Base-by-base conservation (phyloP, 64 coral and sea anemone genomes). In the Cladopsammia gracilis region DNA sequence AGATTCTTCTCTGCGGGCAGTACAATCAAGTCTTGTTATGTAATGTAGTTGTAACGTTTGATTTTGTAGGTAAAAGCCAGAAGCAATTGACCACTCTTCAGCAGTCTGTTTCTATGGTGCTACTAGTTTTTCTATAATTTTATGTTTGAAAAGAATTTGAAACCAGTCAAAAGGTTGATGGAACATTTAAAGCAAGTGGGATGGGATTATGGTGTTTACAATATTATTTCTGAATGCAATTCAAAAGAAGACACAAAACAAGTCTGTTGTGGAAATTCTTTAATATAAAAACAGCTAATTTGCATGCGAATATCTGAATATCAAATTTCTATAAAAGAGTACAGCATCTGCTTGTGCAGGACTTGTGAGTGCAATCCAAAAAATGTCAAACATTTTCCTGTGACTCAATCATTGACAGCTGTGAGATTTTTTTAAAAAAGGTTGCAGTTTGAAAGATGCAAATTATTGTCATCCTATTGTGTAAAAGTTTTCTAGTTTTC, bases 301-400 rank as follows among this genome's bases (percentile, higher is more conserved):
- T 79, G 18, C 80, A 67, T 48, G 62, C 61, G 51, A 84, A 84
- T 83, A 80, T 80, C 77, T 43, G 26, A 73, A 80, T 80, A 67
- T 84, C 80, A 84, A 84, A 67, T 84, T 84, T 84, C 47, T 84
- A 84, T 67, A 84, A 66, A 84, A 84, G 60, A 84, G 62, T 26
- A 24, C 64, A 65, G 18, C 43, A 44, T n/a, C 62, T 48, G 43
- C 15, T 18, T 10, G n/a, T 14, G 25, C 58, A 62, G 78, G 78
- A 46, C 58, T 62, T 45, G 26, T 12, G 57, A 46, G 11, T 62
- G 18, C 42, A 44, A 72, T 43, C 44, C 2, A 75, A 75, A 25
- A 67, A n/a, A 84, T 49, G 58, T 67, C 18, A n/a, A 66, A 84
- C 45, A 84, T n/a, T 84, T 43, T 44, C 16, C 20, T 43, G 19